Percentiles rank a stretch among this genome's conserved stretches.
Conservation (phyloP, 2,113 vertebrate species). For the Dascyllus trimaculatus region DNA sequence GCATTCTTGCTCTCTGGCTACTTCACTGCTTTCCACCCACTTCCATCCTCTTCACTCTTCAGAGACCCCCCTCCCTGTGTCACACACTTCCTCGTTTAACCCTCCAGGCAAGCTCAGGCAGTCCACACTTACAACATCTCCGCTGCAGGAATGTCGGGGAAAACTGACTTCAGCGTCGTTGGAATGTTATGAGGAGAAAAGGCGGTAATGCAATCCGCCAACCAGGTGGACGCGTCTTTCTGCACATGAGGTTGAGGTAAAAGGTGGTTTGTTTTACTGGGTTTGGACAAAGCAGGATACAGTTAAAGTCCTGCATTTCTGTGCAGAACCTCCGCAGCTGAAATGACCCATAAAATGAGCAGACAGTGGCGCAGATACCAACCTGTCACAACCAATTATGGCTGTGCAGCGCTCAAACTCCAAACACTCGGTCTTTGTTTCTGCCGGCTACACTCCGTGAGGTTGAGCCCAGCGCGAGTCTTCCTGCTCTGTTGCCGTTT, state of each 20-base stretch:
- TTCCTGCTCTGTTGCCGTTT: slow-evolving; percentile 5
- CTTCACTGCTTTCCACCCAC: background rate
- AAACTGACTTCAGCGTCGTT: slow-evolving; percentile 39
- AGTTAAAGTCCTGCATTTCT: background rate
- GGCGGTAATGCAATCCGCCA: background rate
- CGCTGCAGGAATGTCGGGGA: slow-evolving; percentile 56
- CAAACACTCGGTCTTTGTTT: slow-evolving; percentile 3
- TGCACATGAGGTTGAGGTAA: background rate
- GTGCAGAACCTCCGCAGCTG: slow-evolving; percentile 29
- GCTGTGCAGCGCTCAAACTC: slow-evolving; percentile 27
- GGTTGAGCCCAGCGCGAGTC: background rate
- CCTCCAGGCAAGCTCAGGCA: slow-evolving; percentile 60
- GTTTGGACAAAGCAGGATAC: background rate
- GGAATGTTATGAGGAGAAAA: slow-evolving; percentile 36
- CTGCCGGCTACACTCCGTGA: slow-evolving; percentile 1
- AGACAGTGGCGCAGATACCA: slow-evolving; percentile 59
- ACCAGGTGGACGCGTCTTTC: slow-evolving; percentile 13
- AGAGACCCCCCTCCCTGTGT: background rate
- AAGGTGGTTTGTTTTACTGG: slow-evolving; percentile 2
- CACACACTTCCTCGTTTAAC: slow-evolving; percentile 19
- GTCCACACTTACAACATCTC: slow-evolving; percentile 37
- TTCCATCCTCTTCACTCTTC: background rate
- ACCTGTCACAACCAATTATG: slow-evolving; percentile 67
- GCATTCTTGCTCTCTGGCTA: slow-evolving; percentile 22
- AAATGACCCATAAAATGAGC: slow-evolving; percentile 73